Conservation (phyloP, 2,888 invertebrate genomes). For the Caenorhabditis wallacei region DNA sequence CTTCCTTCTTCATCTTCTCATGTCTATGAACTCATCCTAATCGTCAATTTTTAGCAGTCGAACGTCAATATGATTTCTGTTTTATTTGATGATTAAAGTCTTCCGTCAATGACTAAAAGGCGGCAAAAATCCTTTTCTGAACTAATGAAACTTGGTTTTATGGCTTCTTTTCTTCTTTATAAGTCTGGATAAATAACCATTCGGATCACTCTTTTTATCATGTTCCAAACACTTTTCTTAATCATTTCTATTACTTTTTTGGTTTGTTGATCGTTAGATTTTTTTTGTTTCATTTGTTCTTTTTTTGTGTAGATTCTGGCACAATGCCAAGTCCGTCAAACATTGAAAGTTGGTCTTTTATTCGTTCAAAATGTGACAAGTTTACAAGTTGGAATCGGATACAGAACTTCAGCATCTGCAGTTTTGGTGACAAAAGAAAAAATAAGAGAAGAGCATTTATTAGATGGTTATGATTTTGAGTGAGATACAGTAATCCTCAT, state of each 20-base stretch:
- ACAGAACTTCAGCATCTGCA: constrained; percentile 67
- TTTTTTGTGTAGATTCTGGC: constrained; percentile 7
- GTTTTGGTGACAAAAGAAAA: constrained; percentile 64
- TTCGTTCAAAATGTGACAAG: constrained; percentile 53
- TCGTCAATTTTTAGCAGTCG: not conserved
- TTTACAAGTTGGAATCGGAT: constrained; percentile 43
- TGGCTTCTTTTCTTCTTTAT: constrained; percentile 25
- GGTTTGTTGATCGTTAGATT: not conserved
- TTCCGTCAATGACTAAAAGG: constrained; percentile 9
- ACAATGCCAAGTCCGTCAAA: constrained; percentile 28
- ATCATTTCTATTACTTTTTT: constrained; percentile 4
- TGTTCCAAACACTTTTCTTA: constrained; percentile 3
- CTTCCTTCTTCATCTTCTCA: no score
- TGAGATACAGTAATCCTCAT: constrained; percentile 7
- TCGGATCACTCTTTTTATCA: not conserved
- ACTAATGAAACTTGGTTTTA: constrained; percentile 25
- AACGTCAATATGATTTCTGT: constrained; percentile 23
- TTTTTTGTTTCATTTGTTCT: not conserved
- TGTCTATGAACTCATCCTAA: no score
- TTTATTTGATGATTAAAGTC: not conserved
- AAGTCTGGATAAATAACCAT: not conserved
- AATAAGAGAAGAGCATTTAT: constrained; percentile 58
- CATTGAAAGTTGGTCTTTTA: constrained; percentile 41
- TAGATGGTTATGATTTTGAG: constrained; percentile 67
- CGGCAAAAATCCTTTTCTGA: constrained; percentile 1